These are phyloP conservation scores for Meiosimyza platycephala DNA, from an alignment of 2,888 invertebrate species.

Conservation along the genomic window DNA sequence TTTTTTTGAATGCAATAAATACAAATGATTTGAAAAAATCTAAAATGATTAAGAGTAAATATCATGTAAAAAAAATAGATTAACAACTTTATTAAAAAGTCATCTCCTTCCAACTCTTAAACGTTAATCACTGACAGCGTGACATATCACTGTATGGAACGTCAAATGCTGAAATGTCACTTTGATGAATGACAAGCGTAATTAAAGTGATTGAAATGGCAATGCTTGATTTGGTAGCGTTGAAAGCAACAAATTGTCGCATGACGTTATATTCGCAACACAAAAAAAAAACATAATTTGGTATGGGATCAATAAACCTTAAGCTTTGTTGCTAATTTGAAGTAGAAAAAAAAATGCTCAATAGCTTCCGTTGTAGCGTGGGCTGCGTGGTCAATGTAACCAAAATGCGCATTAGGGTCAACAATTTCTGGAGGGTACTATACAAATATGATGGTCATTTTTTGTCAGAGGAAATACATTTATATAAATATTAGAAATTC, in stretches of 20 bases:
- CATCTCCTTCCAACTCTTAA: too few species aligned
- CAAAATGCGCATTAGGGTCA: conserved; percentile 8
- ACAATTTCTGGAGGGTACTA: conserved; percentile 11
- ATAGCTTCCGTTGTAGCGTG: conserved; percentile 21
- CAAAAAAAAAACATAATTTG: not conserved
- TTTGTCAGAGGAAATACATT: too few species aligned
- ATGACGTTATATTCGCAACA: not conserved
- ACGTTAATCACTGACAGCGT: too few species aligned
- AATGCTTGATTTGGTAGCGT: conserved; percentile 10
- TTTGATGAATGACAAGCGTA: conserved; percentile 60
- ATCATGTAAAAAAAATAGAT: too few species aligned
- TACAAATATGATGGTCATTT: not conserved
- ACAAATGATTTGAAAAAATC: too few species aligned
- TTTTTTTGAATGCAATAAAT: too few species aligned
- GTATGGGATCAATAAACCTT: conserved; percentile 28
- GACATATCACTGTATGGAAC: conserved; percentile 53
- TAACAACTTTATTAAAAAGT: too few species aligned
- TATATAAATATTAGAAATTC: too few species aligned
- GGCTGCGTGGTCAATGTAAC: not conserved
- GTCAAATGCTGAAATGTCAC: conserved; percentile 59
- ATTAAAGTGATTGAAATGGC: conserved; percentile 53
- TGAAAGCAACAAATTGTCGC: conserved; percentile 18
- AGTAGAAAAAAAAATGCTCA: not conserved
- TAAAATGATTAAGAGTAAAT: too few species aligned
- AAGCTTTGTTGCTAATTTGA: not conserved